Conservation (phyloP, 2,888 invertebrate genomes). For the Synergus laeviventris region DNA sequence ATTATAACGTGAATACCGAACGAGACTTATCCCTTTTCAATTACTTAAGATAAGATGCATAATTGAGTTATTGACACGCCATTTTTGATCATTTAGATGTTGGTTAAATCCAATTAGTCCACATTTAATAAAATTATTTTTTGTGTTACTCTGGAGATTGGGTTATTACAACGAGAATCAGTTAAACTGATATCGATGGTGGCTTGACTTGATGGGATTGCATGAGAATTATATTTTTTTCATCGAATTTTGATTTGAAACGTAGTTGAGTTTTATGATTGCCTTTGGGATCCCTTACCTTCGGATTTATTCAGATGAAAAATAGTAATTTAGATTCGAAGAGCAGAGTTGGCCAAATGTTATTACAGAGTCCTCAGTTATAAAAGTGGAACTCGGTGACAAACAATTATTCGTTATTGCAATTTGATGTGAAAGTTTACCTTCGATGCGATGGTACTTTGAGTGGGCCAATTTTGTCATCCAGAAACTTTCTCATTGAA, state of each 20-base stretch:
- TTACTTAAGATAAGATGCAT: background rate
- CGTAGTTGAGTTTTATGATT: background rate
- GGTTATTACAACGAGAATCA: background rate
- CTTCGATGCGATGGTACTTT: conserved; percentile 86
- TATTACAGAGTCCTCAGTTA: background rate
- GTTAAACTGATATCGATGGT: background rate
- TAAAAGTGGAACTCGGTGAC: background rate
- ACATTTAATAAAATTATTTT: background rate
- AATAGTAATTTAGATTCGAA: background rate
- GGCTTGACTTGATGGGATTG: background rate
- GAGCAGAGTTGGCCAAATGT: background rate
- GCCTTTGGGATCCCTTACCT: background rate
- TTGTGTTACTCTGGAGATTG: background rate
- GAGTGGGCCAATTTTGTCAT: conserved; percentile 85
- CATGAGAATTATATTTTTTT: background rate
- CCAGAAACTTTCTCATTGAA: conserved; percentile 94
- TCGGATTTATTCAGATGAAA: background rate
- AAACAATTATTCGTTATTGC: conserved; percentile 38
- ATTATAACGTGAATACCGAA: background rate
- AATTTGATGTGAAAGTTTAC: conserved; percentile 72
- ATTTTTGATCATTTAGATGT: background rate
- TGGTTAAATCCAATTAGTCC: background rate
- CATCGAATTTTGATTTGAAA: background rate
- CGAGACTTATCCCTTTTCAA: background rate
- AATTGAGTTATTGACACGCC: background rate